Evolutionary conservation across 2,797 vertebrate species (phyloP), one percentile per base, ranked within the genome.

Genomic region (Typhlichthys eigenmanni): DNA sequence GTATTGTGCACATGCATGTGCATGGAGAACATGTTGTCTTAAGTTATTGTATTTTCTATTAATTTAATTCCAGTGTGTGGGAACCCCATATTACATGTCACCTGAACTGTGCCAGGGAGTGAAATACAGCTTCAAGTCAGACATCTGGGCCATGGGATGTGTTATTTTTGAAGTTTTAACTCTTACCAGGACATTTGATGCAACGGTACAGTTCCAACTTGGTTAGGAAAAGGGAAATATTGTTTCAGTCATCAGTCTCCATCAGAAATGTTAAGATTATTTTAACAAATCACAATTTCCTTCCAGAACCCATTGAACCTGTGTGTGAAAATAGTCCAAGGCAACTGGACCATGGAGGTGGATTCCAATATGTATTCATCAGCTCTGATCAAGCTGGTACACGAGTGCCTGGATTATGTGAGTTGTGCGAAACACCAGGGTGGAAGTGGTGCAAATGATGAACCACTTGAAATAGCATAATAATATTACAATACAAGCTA

Each of bases 21-120:
- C 7, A 46, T 54, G n/a, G 47, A 1, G 1, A 52, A 45, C 10
- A 14, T 29, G 5, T 17, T 46, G 54, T 0, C 0, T n/a, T 63
- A 8, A 46, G 62, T 8, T 5, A 48, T 17, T 48, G n/a, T 53
- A 2, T 6, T 17, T n/a, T 14, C 48, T 51, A 19, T 62, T 32
- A 56, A 72, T 68, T 46, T 79, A 1, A 60, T 38, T 78, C 58
- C 72, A 99, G 98, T 95, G 97, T 88, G 98, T 99, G 24, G 97
- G 98, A 83, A 99, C 98, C 9, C 96, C 98, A 0, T 98, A 99
- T 84, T 99, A 99, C 87, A 99, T 99, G 98, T 99, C 97, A 59
- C 98, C 98, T 52, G 98, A 99, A 80, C 91, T 99, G 62, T 99
- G 97, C 80, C 97, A 98, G 79, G 98, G 97, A 67, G 86, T 95